Evolutionary conservation across 2,113 vertebrate species (phyloP), one percentile per base, ranked within the genome.

Genomic region (Axis porcinus): DNA sequence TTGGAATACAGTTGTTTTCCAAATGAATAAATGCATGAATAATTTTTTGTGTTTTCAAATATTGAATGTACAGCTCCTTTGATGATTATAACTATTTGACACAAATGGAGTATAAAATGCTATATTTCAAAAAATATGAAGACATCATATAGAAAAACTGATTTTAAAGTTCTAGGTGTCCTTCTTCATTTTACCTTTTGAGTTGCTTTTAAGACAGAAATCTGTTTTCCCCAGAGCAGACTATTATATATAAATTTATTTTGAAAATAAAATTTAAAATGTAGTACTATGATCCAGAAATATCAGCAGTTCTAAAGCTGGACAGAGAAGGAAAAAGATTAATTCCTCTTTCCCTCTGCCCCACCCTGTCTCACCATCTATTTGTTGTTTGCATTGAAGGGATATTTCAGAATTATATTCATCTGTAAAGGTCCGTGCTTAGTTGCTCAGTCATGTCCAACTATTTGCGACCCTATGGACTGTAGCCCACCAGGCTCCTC

Each of bases 221-320:
- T 96, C 86, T 50, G 23, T 89, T 95, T 95, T 88, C n/a, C 52
- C 43, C 17, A 87, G 19, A 83, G 86, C 15, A 95, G 70, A 60
- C 40, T 95, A 64, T 93, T 85, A 54, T 87, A 12, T 89, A 12
- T 92, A 93, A 94, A 64, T 97, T 86, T 74, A 92, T 93, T 91
- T 96, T 84, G 83, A 89, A 97, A 97, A 90, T 92, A 78, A 93
- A 94, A 93, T 86, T 33, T 55, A 87, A 89, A 89, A 87, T 96
- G 33, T 43, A 85, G 0, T 96, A 17, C 36, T 12, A 28, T 50
- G 12, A 94, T 89, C 50, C 43, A 87, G 89, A 97, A 97, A 76
- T 60, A 47, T 36, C 30, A 83, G 25, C 17, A 58, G 17, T 95
- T 95, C 43, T 93, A 52, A 82, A 82, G 74, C 13, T 95, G 81